These are phyloP conservation scores for Smutsia temminckii DNA, from an alignment of 2,797 vertebrate species.

Conservation along the genomic window DNA sequence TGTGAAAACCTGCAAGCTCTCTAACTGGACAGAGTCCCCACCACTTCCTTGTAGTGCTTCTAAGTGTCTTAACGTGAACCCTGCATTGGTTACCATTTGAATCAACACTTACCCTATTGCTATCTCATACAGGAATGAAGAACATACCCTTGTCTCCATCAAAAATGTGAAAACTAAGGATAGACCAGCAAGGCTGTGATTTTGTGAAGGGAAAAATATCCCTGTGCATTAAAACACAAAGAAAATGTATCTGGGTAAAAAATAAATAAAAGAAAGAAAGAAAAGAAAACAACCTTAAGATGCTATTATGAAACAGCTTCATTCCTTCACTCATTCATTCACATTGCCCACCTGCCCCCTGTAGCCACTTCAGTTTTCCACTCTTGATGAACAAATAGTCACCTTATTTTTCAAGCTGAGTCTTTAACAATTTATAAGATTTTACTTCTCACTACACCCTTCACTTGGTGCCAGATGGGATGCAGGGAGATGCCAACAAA, in stretches of 20 bases:
- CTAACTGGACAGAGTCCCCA: too few species aligned
- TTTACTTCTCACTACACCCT: background rate
- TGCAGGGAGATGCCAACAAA: background rate
- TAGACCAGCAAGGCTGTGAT: background rate
- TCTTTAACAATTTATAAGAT: background rate
- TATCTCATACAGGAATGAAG: background rate
- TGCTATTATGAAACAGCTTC: background rate
- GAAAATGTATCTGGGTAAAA: background rate
- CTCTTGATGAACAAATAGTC: background rate
- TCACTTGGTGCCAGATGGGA: background rate
- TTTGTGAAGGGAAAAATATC: background rate
- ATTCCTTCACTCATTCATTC: background rate
- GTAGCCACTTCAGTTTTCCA: background rate
- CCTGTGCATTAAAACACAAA: background rate
- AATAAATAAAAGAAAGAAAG: background rate
- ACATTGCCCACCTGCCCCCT: background rate
- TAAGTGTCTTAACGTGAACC: background rate
- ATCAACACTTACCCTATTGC: background rate
- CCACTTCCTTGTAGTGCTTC: background rate
- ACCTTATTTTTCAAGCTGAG: background rate
- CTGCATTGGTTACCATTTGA: background rate
- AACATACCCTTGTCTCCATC: background rate
- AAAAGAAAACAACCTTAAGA: background rate
- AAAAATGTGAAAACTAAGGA: slow-evolving; percentile 31
- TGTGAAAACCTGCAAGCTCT: background rate